Percentiles rank a stretch among this genome's conserved stretches.
phyloP scores from a whole-genome alignment of 2,797 vertebrate genomes.

The Smutsia temminckii region DNA sequence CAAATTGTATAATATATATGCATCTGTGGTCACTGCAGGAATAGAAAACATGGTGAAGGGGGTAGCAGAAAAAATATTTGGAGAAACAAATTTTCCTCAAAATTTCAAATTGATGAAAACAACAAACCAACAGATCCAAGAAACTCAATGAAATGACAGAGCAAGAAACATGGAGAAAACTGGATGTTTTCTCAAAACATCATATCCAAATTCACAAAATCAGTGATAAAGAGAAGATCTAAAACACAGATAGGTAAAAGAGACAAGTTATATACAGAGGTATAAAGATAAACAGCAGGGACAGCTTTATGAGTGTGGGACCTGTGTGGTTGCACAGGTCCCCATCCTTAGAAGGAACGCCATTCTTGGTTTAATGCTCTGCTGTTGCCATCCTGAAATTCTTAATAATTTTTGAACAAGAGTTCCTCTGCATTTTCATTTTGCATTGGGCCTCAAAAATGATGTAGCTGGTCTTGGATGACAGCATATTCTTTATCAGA shows the following conservation, averaged over 20 bases:
- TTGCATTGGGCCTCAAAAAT: background rate
- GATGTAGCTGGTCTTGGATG: background rate
- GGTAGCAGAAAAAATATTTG: background rate
- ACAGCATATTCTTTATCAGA: background rate
- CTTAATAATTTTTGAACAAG: background rate
- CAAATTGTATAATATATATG: background rate
- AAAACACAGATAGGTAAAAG: background rate
- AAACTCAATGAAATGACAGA: background rate
- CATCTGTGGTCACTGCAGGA: background rate
- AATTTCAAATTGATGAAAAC: background rate
- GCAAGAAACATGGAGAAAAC: background rate
- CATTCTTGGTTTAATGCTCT: background rate
- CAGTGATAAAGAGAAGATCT: background rate
- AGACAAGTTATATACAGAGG: background rate
- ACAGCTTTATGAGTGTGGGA: background rate
- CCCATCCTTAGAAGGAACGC: no score
- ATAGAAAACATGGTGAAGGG: background rate
- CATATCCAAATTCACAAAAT: background rate
- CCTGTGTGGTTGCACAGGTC: no score
- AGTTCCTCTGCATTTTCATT: background rate
- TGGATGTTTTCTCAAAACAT: background rate
- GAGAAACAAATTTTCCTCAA: background rate
- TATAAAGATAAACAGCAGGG: background rate
- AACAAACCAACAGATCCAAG: background rate
- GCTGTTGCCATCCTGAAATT: background rate